Conservation (phyloP, 2,113 vertebrate genomes). For the Fulmarus glacialis region DNA sequence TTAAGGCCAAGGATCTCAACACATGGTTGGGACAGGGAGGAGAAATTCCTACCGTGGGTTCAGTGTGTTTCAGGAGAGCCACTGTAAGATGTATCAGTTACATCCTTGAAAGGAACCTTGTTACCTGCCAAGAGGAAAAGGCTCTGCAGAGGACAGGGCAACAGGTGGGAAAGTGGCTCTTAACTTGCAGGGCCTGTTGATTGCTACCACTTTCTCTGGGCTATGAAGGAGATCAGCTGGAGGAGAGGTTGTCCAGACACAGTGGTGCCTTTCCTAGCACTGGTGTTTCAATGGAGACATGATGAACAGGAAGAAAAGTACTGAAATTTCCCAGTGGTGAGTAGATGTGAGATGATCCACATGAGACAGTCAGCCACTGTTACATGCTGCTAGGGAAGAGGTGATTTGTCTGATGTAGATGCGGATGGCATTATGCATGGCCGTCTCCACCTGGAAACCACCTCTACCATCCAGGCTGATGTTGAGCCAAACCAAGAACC, state of each 20-base stretch:
- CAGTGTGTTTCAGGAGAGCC: background rate
- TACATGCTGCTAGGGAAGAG: background rate
- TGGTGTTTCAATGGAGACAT: background rate
- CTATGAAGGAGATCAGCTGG: background rate
- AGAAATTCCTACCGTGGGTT: background rate
- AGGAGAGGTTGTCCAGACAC: background rate
- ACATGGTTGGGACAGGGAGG: background rate
- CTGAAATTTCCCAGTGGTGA: background rate
- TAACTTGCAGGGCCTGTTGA: background rate
- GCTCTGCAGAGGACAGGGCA: background rate
- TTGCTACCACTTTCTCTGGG: background rate
- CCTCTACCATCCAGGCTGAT: background rate
- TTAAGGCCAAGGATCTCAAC: background rate
- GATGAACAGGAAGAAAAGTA: background rate
- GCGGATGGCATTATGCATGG: background rate
- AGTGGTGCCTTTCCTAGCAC: background rate
- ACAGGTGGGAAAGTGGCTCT: background rate
- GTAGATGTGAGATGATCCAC: background rate
- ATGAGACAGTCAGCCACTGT: background rate
- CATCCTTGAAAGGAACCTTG: background rate
- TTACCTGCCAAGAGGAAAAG: background rate
- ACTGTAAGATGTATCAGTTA: background rate
- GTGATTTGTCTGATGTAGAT: background rate
- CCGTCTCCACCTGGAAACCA: background rate
- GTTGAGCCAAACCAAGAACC: background rate